Percentiles rank a stretch among this genome's conserved stretches.
Evolutionary conservation across 2,113 vertebrate genomes (phyloP).

Genomic region (Sporophila hypoxantha): DNA sequence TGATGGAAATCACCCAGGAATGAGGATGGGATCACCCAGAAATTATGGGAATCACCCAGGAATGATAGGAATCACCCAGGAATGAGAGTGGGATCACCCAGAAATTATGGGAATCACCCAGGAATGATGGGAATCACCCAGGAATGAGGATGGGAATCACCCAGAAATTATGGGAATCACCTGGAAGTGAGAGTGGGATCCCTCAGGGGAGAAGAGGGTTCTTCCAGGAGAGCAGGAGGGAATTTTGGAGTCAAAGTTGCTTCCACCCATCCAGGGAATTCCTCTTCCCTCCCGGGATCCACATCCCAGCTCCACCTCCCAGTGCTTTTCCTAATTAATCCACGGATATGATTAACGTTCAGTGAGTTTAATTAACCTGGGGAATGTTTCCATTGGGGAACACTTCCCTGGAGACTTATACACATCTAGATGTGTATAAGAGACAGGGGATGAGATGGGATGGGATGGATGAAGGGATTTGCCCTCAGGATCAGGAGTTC

Average conservation of each 20-base stretch:
- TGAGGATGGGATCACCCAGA: no score
- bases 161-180: neutral
- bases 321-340: neutral
- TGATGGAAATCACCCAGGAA: accelerated
- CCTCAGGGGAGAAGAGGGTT: neutral
- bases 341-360: accelerated
- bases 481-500: neutral
- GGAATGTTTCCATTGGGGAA: neutral
- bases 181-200: neutral
- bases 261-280: neutral
- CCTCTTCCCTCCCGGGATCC: neutral
- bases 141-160: neutral
- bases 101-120: no score
- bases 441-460: neutral
- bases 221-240: neutral
- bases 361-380: neutral
- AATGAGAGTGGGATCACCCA: neutral
- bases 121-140: neutral
- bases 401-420: neutral
- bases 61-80: accelerated
- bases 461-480: neutral
- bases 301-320: accelerated
- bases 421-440: no score
- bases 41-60: no score
- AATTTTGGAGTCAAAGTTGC: accelerated